These are phyloP conservation scores for Pterocles orientalis DNA, from an alignment of 2,113 vertebrate genomes.

Conservation along the genomic window DNA sequence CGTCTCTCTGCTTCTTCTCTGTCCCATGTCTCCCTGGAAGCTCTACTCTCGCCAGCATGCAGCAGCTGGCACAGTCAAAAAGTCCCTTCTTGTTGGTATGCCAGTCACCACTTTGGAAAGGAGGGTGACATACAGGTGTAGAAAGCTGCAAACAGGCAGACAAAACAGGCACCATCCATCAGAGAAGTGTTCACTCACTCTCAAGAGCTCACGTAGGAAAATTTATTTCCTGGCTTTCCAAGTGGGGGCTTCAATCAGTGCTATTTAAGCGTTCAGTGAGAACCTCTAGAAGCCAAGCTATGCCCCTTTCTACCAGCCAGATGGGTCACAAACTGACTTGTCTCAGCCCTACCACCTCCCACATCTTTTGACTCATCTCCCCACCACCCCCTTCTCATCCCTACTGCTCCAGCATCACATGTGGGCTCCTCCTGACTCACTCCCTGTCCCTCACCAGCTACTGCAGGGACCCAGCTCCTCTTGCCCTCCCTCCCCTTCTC, in stretches of 20 bases:
- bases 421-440: not conserved
- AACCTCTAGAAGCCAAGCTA: not conserved
- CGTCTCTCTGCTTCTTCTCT: not conserved
- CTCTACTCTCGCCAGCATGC: not conserved
- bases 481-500: not conserved
- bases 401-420: not conserved
- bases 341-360: not conserved
- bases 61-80: not conserved
- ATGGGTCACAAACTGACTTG: not conserved
- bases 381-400: not conserved
- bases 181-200: not conserved
- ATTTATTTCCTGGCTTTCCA: not conserved
- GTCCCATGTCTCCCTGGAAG: not conserved
- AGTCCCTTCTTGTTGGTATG: not conserved
- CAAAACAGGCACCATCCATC: not conserved
- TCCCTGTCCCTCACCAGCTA: not conserved
- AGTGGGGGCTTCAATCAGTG: not conserved
- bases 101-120: not conserved
- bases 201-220: not conserved
- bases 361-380: conserved; percentile 22
- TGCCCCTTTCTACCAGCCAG: not conserved
- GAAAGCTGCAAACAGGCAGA: not conserved
- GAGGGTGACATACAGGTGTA: not conserved
- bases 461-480: not conserved
- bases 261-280: not conserved